Base-by-base conservation (phyloP, 2,797 vertebrate species). In the Periophthalmus magnuspinnatus region DNA sequence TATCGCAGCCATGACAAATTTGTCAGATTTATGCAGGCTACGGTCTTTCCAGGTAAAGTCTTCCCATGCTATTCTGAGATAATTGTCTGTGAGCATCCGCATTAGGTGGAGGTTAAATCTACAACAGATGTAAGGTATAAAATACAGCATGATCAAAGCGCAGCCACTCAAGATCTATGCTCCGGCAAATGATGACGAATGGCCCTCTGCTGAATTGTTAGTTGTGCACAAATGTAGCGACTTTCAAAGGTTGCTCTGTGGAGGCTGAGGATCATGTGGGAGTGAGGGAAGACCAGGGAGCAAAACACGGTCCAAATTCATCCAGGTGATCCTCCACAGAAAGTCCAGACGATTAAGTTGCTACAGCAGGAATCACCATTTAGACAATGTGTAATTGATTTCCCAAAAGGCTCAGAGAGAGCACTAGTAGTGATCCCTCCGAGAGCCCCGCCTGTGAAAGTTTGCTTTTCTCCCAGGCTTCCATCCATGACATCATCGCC, bases 41-140 rank as follows among this genome's bases (percentile, higher is more conserved):
- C 88, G 93, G 88, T 81, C 71, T 90, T 86, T 84, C 88, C 88
- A 91, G 92, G 90, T 92, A 94, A 89, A 89, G 79, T 83, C 85
- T 92, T 92, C 70, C 74, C 93, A 92, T 92, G 93, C 95, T 92
- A 92, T 93, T 90, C 90, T 91, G 69, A 90, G 93, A 93, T 95
- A 96, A 95, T 95, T 91, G 95, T 94, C 95, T 95, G 94, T 87
- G 95, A 96, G 94, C 94, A 96, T 93, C 93, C 92, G 93, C 93
- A 95, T 96, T 95, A 95, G 93, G 55, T 92, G 95, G 95, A 96
- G 95, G 95, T 97, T 96, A 97, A 98, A 98, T 92, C 91, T 92
- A 91, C 93, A 99, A 97, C 97, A 99, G 97, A 99, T 98, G 97
- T 96, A 95, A 96, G 93, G 95, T 95, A 95, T 96, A 96, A 97